These are phyloP conservation scores for Lerema accius DNA, from an alignment of 1,140 invertebrate genomes.

Conservation along the genomic window DNA sequence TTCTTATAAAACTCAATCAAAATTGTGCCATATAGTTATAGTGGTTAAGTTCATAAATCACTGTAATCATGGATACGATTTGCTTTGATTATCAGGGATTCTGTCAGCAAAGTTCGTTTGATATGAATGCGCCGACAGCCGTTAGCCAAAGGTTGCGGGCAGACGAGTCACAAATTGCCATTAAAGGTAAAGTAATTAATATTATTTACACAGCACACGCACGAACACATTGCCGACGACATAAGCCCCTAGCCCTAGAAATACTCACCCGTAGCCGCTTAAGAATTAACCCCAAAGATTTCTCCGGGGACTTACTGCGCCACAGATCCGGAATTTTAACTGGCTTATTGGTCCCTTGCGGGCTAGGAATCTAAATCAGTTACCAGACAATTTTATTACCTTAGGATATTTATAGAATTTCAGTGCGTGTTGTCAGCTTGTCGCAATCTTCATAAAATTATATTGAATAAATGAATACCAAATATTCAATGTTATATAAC, in stretches of 20 bases:
- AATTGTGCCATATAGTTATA: no score
- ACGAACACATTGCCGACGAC: slow-evolving; percentile 5
- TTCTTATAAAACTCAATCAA: slow-evolving; percentile 2
- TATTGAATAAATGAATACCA: no score
- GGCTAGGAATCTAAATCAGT: slow-evolving; percentile 62
- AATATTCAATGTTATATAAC: no score
- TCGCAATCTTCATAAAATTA: no score
- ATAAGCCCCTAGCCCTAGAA: slow-evolving; percentile 1
- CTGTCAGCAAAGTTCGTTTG: slow-evolving; percentile 3
- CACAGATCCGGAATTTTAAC: slow-evolving; percentile 68
- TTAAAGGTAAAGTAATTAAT: slow-evolving; percentile 53
- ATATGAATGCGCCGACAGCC: slow-evolving; percentile 45
- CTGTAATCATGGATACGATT: background rate
- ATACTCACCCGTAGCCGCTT: slow-evolving; percentile 74
- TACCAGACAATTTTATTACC: slow-evolving; percentile 5
- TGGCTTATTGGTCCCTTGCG: slow-evolving; percentile 59
- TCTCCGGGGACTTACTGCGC: slow-evolving; percentile 70
- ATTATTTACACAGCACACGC: slow-evolving; percentile 27
- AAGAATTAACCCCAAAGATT: slow-evolving; percentile 68
- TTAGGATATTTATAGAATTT: background rate
- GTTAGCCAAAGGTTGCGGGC: slow-evolving; percentile 39
- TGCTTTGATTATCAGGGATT: background rate
- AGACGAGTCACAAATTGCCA: slow-evolving; percentile 54
- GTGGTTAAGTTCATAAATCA: background rate
- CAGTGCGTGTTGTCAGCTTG: no score